Evolutionary conservation across 2,113 vertebrate species (phyloP).

Genomic region (Catagonus wagneri): DNA sequence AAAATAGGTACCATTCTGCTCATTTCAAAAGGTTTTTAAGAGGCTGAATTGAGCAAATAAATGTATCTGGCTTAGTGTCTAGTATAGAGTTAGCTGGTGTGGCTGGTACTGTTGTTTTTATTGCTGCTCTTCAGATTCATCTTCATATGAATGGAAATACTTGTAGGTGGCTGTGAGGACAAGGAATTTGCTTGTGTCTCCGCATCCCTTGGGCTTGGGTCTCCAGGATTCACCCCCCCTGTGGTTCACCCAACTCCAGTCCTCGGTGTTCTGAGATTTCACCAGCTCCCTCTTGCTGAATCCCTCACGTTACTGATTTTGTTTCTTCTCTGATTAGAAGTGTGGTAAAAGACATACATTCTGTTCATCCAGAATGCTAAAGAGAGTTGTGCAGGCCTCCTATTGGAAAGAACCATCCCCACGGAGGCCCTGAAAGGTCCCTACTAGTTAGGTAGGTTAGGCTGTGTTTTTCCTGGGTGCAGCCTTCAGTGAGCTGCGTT

Average conservation of each 20-base stretch:
- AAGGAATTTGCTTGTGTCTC: not conserved
- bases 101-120: not conserved
- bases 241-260: not conserved
- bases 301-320: not conserved
- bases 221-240: not conserved
- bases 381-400: not conserved
- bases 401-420: not conserved
- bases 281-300: not conserved
- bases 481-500: too few relatives aligned
- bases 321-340: constrained; percentile 5
- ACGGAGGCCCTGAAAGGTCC: not conserved
- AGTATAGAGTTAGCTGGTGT: too few relatives aligned
- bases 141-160: not conserved
- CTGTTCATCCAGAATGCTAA: not conserved
- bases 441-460: rapidly evolving
- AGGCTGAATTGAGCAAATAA: not conserved
- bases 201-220: not conserved
- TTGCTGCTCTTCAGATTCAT: not conserved
- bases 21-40: not conserved
- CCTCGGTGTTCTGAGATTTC: not conserved
- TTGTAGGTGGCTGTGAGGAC: not conserved
- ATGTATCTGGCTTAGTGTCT: not conserved
- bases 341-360: not conserved
- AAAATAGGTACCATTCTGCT: not conserved
- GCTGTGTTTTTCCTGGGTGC: not conserved